Evolutionary conservation across 2,113 vertebrate genomes (phyloP).

Genomic region (Austrofundulus limnaeus): DNA sequence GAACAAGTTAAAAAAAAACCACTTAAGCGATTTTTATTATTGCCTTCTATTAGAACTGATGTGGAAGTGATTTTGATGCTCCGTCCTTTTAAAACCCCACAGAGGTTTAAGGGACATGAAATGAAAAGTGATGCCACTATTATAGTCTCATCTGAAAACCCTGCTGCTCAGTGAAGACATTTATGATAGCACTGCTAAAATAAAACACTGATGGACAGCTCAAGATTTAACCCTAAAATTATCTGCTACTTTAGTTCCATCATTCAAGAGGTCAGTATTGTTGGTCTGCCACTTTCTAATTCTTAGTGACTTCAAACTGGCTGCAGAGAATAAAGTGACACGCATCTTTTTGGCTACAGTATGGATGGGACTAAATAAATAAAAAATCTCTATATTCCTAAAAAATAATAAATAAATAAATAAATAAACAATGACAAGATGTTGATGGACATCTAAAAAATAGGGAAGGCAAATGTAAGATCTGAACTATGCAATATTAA

Average conservation of each 20-base stretch:
- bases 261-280: conserved; percentile 5
- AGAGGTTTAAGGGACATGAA: background rate
- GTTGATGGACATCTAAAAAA: conserved; percentile 9
- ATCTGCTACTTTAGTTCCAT: background rate
- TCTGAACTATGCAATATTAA: too few species aligned
- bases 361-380: too few species aligned
- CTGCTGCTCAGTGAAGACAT: background rate
- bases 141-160: background rate
- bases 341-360: too few species aligned
- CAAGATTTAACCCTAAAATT: conserved; percentile 1
- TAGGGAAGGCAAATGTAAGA: too few species aligned
- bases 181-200: background rate
- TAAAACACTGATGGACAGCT: conserved; percentile 17
- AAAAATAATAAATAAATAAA: too few species aligned
- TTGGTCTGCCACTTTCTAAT: conserved; percentile 21
- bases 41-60: background rate
- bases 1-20: too few species aligned
- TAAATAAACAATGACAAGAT: too few species aligned
- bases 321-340: background rate
- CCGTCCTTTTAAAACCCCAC: background rate
- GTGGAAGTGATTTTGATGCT: background rate
- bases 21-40: too few species aligned
- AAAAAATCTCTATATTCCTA: too few species aligned
- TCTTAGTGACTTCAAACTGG: conserved; percentile 8
- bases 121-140: background rate